phyloP scores from a whole-genome alignment of 1,140 invertebrate genomes.

The Marisa cornuarietis region DNA sequence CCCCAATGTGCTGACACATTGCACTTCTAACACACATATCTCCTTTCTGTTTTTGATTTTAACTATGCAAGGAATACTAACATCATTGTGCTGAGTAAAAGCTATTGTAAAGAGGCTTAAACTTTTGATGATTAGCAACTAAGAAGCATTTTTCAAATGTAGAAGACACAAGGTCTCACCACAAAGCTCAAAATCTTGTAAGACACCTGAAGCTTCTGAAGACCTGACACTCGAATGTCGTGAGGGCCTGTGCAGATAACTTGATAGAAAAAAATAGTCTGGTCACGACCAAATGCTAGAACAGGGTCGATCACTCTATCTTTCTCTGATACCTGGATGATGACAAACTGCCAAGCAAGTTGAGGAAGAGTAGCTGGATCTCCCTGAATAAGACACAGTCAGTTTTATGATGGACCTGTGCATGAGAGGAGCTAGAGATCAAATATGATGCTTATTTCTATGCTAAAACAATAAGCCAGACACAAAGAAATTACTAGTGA shows the following conservation, averaged over 20 bases:
- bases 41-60: no score
- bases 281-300: slow-evolving; percentile 85
- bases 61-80: no score
- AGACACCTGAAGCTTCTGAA: slow-evolving; percentile 76
- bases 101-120: no score
- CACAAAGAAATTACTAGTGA: no score
- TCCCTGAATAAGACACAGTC: slow-evolving; percentile 48
- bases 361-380: slow-evolving; percentile 76
- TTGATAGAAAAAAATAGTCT: slow-evolving; percentile 84
- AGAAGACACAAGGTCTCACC: slow-evolving; percentile 47
- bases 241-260: slow-evolving; percentile 67
- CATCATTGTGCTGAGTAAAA: no score
- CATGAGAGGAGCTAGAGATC: no score
- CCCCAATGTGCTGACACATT: no score
- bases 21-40: no score
- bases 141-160: background rate
- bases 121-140: background rate
- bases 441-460: no score
- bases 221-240: slow-evolving; percentile 72
- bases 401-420: no score
- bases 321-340: slow-evolving; percentile 79
- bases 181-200: slow-evolving; percentile 74
- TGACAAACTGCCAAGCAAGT: slow-evolving; percentile 90
- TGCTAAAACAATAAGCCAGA: no score
- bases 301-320: slow-evolving; percentile 83